Conservation (phyloP, 2,113 vertebrate species). For the Zosterops borbonicus region DNA sequence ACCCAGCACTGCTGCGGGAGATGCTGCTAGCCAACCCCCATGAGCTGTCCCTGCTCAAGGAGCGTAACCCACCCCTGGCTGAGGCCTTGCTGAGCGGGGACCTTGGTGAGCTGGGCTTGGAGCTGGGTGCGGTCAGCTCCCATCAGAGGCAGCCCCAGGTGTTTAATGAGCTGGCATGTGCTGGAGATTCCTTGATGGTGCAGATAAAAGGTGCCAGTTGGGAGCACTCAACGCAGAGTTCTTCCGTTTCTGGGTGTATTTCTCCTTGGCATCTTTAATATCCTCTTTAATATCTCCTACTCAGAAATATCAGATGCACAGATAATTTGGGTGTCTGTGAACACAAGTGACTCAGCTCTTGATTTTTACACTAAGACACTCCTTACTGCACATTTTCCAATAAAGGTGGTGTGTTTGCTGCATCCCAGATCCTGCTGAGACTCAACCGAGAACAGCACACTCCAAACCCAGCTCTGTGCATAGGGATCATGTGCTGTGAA, state of each 20-base stretch:
- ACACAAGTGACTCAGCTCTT: neutral
- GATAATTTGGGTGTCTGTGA: neutral
- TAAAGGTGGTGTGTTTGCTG: neutral
- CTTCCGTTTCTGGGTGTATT: neutral
- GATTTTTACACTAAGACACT: neutral
- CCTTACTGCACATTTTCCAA: neutral
- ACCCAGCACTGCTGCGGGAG: slow-evolving; percentile 89
- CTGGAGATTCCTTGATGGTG: neutral
- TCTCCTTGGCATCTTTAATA: neutral
- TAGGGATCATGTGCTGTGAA: neutral
- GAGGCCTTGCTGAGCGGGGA: slow-evolving; percentile 96
- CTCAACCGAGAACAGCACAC: neutral
- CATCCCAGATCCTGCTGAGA: neutral
- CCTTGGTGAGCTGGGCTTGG: slow-evolving; percentile 79
- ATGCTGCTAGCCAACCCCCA: slow-evolving; percentile 96
- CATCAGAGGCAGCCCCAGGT: fast-evolving
- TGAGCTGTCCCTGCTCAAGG: slow-evolving; percentile 95
- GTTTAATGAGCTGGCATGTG: neutral
- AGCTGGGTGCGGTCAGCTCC: neutral
- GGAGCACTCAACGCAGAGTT: neutral
- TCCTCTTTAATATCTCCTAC: neutral
- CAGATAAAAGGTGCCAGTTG: neutral
- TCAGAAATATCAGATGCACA: neutral
- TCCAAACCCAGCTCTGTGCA: neutral
- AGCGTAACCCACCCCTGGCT: slow-evolving; percentile 92